These are phyloP conservation scores for Drosophila gaucha DNA, from an alignment of 2,888 invertebrate species.

Conservation along the genomic window DNA sequence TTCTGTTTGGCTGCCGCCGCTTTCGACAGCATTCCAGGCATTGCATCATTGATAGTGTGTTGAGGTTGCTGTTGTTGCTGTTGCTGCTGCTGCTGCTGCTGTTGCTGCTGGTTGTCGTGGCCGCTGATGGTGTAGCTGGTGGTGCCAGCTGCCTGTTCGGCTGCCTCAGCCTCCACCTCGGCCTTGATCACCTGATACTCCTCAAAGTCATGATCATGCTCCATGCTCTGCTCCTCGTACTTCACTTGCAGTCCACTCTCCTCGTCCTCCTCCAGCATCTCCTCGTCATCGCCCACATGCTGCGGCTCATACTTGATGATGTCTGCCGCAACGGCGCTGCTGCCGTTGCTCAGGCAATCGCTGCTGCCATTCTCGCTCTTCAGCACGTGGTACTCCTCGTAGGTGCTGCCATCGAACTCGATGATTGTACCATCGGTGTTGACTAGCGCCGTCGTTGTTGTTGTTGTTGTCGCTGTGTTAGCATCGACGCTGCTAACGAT, in stretches of 20 bases:
- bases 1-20: conserved; percentile 79
- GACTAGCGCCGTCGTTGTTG: conserved; percentile 68
- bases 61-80: conserved; percentile 35
- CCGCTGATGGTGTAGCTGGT: conserved; percentile 69
- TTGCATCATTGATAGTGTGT: conserved; percentile 46
- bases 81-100: conserved; percentile 25
- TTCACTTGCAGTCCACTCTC: conserved; percentile 65
- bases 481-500: conserved; percentile 25
- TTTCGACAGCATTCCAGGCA: conserved; percentile 55
- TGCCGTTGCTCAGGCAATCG: conserved; percentile 70
- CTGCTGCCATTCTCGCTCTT: conserved; percentile 72
- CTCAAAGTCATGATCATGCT: conserved; percentile 64
- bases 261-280: conserved; percentile 65
- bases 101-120: conserved; percentile 41
- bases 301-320: conserved; percentile 73
- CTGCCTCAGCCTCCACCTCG: conserved; percentile 63
- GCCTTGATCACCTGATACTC: conserved; percentile 71
- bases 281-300: conserved; percentile 62
- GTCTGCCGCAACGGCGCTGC: conserved; percentile 65
- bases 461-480: conserved; percentile 39
- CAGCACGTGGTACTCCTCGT: conserved; percentile 79
- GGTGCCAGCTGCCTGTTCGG: conserved; percentile 52
- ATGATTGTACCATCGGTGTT: conserved; percentile 74
- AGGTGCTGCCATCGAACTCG: conserved; percentile 77
- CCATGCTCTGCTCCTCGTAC: conserved; percentile 71